Evolutionary conservation across 2,888 invertebrate genomes (phyloP), one percentile per base, ranked within the genome.

Genomic region (Andrena minutula): DNA sequence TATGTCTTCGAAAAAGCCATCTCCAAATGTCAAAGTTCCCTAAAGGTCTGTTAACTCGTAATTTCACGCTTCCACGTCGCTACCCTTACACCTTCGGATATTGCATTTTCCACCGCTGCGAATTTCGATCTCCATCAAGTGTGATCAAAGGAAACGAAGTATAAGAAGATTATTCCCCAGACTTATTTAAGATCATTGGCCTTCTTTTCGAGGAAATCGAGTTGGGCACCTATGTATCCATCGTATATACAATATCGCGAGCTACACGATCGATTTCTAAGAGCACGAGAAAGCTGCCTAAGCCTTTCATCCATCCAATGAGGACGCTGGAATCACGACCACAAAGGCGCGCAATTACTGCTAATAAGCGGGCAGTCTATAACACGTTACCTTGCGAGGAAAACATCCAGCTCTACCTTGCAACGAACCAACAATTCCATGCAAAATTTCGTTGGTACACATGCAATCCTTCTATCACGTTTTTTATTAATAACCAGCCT

Each of bases 271-370:
- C 80, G 78, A 78, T 80, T 56, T 51, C 63, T 56, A 56, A 63
- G 68, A 72, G 56, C 79, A 61, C 65, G 61, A 49, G 71, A 77
- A 79, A 79, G 66, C 77, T 30, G 61, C 65, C 51, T 61, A 60
- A 77, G 71, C 71, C 70, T 79, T 71, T 79, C 65, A 77, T 71
- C 76, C 65, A 51, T 47, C 41, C 70, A 77, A 79, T 20, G 71
- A 49, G 71, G 66, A 66, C 79, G 53, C 66, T 61, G 35, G 41
- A 79, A 71, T 77, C 77, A 53, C 53, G 65, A 66, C 12, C 65
- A 61, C 32, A 32, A 71, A 71, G 71, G 71, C 41, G 30, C 30
- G 71, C 65, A 71, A 79, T 82, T 53, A 58, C 53, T 23, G 30
- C 1, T 28, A 35, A 23, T 30, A 20, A 30, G 49, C 63, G 75